Percentiles rank a stretch among this genome's conserved stretches.
phyloP scores from a whole-genome alignment of 2,888 invertebrate species.

The Metallyticus violacea region DNA sequence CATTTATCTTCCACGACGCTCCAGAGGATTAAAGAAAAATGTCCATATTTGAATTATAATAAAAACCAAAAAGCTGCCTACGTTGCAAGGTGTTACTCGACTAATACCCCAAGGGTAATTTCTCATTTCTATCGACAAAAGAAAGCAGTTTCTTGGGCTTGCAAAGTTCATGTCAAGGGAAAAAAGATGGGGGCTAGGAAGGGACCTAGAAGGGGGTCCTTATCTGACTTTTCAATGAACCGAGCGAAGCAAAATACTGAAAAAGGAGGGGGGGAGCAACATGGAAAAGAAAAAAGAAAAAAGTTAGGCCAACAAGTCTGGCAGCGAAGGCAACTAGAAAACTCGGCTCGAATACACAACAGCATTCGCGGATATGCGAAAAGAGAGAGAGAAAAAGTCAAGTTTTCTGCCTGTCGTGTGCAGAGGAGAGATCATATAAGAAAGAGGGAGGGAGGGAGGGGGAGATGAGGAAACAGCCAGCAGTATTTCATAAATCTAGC shows the following conservation, averaged over 20 bases:
- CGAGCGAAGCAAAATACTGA: background rate
- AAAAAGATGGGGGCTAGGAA: background rate
- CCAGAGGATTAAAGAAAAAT: background rate
- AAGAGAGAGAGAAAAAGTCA: background rate
- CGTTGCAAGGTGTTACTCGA: background rate
- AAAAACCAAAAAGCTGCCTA: background rate
- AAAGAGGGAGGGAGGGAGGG: too few species aligned
- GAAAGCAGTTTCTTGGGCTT: background rate
- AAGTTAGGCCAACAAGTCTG: background rate
- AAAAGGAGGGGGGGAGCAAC: background rate
- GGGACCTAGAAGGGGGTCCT: background rate
- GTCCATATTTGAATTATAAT: background rate
- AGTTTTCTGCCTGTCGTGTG: background rate
- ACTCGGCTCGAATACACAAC: background rate
- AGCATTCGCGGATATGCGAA: background rate
- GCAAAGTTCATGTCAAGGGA: background rate
- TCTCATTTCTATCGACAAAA: background rate
- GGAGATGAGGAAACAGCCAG: background rate
- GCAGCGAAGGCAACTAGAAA: background rate
- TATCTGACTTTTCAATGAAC: conserved; percentile 7
- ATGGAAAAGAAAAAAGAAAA: background rate
- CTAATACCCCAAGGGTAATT: background rate
- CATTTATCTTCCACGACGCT: background rate
- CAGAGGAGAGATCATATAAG: background rate
- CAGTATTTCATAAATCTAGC: background rate